phyloP scores from a whole-genome alignment of 2,888 invertebrate species.

The Apodemia duryi region DNA sequence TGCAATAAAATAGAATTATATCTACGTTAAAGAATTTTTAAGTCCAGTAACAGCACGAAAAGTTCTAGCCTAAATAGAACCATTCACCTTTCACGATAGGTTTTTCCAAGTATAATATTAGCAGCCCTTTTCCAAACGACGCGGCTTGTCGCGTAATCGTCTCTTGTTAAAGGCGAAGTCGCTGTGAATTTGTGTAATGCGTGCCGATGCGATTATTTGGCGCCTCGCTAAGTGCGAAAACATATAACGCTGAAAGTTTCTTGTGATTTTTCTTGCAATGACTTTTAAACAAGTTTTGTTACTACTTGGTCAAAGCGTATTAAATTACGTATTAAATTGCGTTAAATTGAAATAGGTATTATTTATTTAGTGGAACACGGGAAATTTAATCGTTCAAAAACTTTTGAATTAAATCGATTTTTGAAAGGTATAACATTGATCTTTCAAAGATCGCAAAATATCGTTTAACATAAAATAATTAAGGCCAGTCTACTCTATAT shows the following conservation, averaged over 20 bases:
- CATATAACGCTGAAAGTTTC: background rate
- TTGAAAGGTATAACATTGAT: too few relatives aligned
- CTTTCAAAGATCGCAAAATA: too few relatives aligned
- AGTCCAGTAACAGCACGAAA: background rate
- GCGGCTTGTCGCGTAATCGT: background rate
- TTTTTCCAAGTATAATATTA: background rate
- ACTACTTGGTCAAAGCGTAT: background rate
- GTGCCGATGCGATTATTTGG: conserved; percentile 1
- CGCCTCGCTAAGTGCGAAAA: background rate
- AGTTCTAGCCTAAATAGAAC: background rate
- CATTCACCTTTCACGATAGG: background rate
- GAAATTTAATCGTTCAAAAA: too few relatives aligned
- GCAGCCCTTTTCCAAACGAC: background rate
- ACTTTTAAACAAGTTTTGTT: background rate
- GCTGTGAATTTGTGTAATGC: background rate
- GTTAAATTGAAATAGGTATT: too few relatives aligned
- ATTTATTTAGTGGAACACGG: too few relatives aligned
- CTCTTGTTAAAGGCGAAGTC: background rate
- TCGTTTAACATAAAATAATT: too few relatives aligned
- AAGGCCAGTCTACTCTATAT: too few relatives aligned
- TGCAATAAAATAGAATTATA: background rate
- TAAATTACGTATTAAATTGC: too few relatives aligned
- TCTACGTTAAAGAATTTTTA: background rate
- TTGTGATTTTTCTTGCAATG: background rate
- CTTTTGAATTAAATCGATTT: too few relatives aligned